phyloP scores from a whole-genome alignment of 2,113 vertebrate species.

The Herpetotheres cachinnans region DNA sequence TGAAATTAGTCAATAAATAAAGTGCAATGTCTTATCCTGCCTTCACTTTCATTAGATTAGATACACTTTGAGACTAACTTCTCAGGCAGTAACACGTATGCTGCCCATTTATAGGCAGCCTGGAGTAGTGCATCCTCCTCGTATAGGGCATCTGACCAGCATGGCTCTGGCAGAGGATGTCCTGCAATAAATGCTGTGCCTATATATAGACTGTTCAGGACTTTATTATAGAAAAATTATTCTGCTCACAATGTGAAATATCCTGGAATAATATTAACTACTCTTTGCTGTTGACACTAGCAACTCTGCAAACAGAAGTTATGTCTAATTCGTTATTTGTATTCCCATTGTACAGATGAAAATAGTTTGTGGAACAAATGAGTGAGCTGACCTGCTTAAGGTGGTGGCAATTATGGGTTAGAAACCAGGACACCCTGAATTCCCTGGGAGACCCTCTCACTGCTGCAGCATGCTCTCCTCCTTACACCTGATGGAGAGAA shows the following conservation, averaged over 20 bases:
- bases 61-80: neutral
- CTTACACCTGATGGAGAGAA: rapidly evolving
- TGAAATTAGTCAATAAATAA: constrained; percentile 67
- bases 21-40: neutral
- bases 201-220: neutral
- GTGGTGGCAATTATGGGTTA: neutral
- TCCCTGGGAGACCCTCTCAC: neutral
- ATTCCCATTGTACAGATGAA: neutral
- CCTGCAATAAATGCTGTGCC: neutral
- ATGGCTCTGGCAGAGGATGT: neutral
- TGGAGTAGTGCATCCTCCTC: neutral
- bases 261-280: neutral
- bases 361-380: neutral
- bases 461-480: neutral
- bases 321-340: neutral
- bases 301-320: neutral
- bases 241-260: neutral
- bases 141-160: neutral
- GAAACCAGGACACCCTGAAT: neutral
- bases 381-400: neutral
- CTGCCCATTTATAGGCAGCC: neutral
- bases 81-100: rapidly evolving
- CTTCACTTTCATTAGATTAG: constrained; percentile 6
- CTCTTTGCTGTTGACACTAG: neutral
- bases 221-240: neutral